Percentiles rank a stretch among this genome's conserved stretches.
phyloP scores from a whole-genome alignment of 2,797 vertebrate species.

The Euphonia xanthogaster region DNA sequence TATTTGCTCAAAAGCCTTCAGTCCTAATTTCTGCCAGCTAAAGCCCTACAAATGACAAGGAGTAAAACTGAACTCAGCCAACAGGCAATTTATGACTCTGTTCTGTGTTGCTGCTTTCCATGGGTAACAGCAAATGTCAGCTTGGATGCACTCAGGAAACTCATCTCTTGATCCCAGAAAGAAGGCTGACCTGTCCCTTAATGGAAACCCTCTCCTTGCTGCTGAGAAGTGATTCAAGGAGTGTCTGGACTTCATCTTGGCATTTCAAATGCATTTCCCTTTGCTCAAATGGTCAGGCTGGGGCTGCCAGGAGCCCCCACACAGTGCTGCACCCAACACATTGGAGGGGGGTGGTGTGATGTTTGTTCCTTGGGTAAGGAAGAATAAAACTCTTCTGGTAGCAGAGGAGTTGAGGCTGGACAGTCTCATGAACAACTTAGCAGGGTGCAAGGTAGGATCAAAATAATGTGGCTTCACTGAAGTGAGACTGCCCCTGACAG shows the following conservation, averaged over 20 bases:
- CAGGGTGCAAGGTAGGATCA: neutral
- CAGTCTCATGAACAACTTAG: neutral
- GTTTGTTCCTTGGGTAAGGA: neutral
- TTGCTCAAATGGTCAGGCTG: neutral
- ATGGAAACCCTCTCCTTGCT: neutral
- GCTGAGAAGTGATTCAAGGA: neutral
- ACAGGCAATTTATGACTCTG: constrained; percentile 3
- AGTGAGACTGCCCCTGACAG: neutral
- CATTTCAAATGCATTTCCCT: constrained; percentile 24
- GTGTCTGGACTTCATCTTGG: constrained; percentile 9
- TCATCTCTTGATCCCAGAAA: neutral
- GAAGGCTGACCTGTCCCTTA: constrained; percentile 1
- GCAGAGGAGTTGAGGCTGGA: neutral
- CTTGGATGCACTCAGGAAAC: neutral
- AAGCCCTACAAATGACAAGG: neutral
- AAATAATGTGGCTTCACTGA: neutral
- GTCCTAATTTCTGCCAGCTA: neutral
- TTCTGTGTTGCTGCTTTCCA: neutral
- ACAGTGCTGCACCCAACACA: fast-evolving
- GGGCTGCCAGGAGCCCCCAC: neutral
- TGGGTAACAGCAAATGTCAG: constrained; percentile 3
- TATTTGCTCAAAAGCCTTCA: constrained; percentile 30
- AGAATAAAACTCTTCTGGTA: neutral
- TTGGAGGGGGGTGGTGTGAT: neutral
- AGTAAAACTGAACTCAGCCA: constrained; percentile 9